Conservation (phyloP, 30 jellyfish, hydroid and myxozoan species). For the Nemopilema nomurai region DNA sequence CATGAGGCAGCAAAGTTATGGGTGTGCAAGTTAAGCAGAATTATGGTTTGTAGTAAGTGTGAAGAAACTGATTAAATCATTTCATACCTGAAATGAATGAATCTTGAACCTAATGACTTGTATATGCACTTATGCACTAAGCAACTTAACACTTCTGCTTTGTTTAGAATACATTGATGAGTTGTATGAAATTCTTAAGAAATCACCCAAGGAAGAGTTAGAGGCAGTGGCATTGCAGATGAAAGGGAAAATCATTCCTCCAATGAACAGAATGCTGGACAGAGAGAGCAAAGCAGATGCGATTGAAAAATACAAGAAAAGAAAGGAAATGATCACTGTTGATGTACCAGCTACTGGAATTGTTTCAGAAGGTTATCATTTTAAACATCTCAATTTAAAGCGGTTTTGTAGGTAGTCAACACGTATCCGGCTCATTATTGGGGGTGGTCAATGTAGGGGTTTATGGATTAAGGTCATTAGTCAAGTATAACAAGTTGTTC, state of each 20-base stretch:
- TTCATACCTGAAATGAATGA: background rate
- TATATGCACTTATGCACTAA: background rate
- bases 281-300: slow-evolving; percentile 14
- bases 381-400: background rate
- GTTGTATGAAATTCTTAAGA: background rate
- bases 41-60: background rate
- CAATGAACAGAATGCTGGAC: slow-evolving; percentile 36
- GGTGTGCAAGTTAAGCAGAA: background rate
- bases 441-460: background rate
- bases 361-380: background rate
- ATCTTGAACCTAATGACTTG: background rate
- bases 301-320: slow-evolving; percentile 1
- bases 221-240: background rate
- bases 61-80: background rate
- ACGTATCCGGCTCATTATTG: background rate
- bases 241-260: background rate
- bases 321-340: slow-evolving; percentile 8
- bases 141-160: background rate
- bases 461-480: background rate
- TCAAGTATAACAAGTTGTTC: background rate
- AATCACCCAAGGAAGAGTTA: background rate
- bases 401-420: background rate
- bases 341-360: slow-evolving; percentile 46
- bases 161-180: background rate
- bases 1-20: background rate